Evolutionary conservation across 1,140 invertebrate species (phyloP).

Genomic region (Idris sp.): DNA sequence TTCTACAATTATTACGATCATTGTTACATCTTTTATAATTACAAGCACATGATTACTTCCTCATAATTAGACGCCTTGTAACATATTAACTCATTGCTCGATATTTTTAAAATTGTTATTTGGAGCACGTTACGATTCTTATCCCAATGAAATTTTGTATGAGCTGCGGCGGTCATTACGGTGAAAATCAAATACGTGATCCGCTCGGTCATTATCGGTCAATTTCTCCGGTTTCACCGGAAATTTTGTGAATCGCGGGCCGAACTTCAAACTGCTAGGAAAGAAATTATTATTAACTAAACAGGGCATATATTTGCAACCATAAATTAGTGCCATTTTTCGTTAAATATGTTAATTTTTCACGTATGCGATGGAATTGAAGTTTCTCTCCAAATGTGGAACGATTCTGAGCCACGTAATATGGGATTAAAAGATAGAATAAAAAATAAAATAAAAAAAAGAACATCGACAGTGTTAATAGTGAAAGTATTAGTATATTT

Average conservation of each 20-base stretch:
- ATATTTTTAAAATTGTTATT: slow-evolving; percentile 23
- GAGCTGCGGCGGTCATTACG: slow-evolving; percentile 8
- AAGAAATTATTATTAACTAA: no score
- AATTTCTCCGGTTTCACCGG: slow-evolving; percentile 29
- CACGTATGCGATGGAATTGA: not conserved
- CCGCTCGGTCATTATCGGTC: not conserved
- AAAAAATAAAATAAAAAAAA: no score
- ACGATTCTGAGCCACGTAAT: slow-evolving; percentile 32
- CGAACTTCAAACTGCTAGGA: slow-evolving; percentile 8
- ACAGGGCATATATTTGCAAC: no score
- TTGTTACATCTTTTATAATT: slow-evolving; percentile 37
- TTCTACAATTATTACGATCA: slow-evolving; percentile 38
- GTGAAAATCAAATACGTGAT: slow-evolving; percentile 21
- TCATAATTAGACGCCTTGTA: slow-evolving; percentile 21
- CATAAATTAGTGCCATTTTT: not conserved
- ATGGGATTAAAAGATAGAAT: no score
- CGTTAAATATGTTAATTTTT: slow-evolving; percentile 26
- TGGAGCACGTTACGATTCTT: slow-evolving; percentile 11
- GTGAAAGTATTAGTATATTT: slow-evolving; percentile 38
- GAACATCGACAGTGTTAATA: slow-evolving; percentile 20
- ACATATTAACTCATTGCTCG: slow-evolving; percentile 26
- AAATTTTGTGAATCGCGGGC: not conserved
- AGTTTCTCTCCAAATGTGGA: slow-evolving; percentile 49
- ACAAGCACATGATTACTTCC: slow-evolving; percentile 29
- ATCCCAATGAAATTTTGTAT: slow-evolving; percentile 5